Percentiles rank a stretch among this genome's conserved stretches.
These are phyloP conservation scores for Augochlora pura DNA, from an alignment of 1,140 invertebrate genomes.

Conservation along the genomic window DNA sequence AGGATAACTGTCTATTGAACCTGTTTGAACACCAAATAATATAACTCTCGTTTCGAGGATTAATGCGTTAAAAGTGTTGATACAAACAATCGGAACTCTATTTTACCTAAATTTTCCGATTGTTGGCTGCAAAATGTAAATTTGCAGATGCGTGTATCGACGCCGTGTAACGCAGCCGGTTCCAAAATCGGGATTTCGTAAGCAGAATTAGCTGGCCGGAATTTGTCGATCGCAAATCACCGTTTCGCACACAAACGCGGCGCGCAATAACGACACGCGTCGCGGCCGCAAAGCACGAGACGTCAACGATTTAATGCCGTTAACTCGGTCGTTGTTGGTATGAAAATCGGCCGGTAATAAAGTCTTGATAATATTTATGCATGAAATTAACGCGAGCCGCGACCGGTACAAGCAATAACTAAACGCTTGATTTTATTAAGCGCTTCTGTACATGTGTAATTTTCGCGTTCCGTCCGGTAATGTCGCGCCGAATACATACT, in stretches of 20 bases:
- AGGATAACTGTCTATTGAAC: too few relatives aligned
- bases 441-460: slow-evolving; percentile 20
- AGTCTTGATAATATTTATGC: slow-evolving; percentile 39
- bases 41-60: too few relatives aligned
- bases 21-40: too few relatives aligned
- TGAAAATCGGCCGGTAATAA: slow-evolving; percentile 21
- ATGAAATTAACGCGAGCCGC: slow-evolving; percentile 26
- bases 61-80: too few relatives aligned
- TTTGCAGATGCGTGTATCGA: neutral
- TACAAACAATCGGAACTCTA: too few relatives aligned
- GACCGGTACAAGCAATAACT: slow-evolving; percentile 21
- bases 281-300: too few relatives aligned
- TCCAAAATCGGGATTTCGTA: too few relatives aligned
- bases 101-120: too few relatives aligned
- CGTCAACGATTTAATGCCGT: slow-evolving; percentile 1
- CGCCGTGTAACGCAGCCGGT: neutral
- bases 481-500: neutral
- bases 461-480: slow-evolving; percentile 16
- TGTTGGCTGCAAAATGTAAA: too few relatives aligned
- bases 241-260: neutral
- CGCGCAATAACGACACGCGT: neutral
- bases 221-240: slow-evolving; percentile 1
- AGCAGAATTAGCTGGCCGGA: neutral
- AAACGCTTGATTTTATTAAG: slow-evolving; percentile 45
- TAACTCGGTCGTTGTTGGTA: neutral